phyloP scores from a whole-genome alignment of 2,113 vertebrate species.

The Picathartes gymnocephalus region DNA sequence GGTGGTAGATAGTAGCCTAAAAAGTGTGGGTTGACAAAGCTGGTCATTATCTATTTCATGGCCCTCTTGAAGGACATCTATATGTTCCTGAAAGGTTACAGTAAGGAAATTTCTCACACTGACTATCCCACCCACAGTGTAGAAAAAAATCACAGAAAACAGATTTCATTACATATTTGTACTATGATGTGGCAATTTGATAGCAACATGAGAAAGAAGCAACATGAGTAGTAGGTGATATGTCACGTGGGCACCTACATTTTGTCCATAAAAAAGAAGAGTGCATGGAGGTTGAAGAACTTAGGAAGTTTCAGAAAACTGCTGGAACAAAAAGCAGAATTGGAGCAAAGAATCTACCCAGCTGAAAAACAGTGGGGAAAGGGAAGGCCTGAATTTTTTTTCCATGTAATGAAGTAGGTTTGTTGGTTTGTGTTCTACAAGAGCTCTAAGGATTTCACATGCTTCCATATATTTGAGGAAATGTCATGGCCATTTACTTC shows the following conservation, averaged over 20 bases:
- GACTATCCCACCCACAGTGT: not conserved
- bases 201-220: not conserved
- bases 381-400: not conserved
- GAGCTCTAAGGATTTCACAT: not conserved
- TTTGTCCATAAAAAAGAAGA: not conserved
- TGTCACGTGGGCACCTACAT: accelerated
- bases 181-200: not conserved
- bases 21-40: not conserved
- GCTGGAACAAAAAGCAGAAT: not conserved
- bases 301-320: not conserved
- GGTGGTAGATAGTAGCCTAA: not conserved
- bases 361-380: not conserved
- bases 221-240: not conserved
- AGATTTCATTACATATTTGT: not conserved
- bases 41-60: not conserved
- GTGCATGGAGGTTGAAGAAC: not conserved
- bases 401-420: not conserved
- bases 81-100: not conserved
- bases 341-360: not conserved
- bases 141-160: not conserved
- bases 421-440: not conserved
- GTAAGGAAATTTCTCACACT: not conserved
- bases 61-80: not conserved
- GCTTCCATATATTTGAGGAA: not conserved
- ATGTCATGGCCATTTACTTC: not conserved